Evolutionary conservation across 2,113 vertebrate genomes (phyloP), one percentile per base, ranked within the genome.

Genomic region (Mesembrinibis cayennensis): DNA sequence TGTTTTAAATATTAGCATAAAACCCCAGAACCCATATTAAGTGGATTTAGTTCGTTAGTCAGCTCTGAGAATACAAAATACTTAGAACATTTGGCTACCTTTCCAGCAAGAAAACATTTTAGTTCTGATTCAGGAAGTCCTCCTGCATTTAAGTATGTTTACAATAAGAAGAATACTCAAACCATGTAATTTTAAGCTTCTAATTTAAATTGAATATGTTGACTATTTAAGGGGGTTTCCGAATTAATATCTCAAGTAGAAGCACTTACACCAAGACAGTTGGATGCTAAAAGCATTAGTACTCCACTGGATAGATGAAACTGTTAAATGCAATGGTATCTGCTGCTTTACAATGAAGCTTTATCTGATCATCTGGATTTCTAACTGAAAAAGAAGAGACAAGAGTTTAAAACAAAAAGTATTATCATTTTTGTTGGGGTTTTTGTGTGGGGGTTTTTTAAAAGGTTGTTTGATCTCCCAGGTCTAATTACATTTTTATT

Each of bases 331-430:
- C 70, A 74, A 97, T 91, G 13, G 92, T 97, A 66, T 98, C 98
- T 58, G 96, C 97, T 84, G 97, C 98, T 96, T 98, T 98, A 76
- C 86, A 98, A 77, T 97, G 98, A 86, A 98, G 95, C 76, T 97
- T 98, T 89, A 97, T 97, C 82, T 98, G 97, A 42, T 98, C 98
- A 85, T 92, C 40, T 18, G 95, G 95, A 77, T 98, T 98, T 87
- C 90, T 97, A 90, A 98, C 97, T 91, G 15, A 65, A 95, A 93
- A 97, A 91, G 77, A 66, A 87, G 30, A 70, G 30, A 70, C 15
- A 47, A 85, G 49, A 72, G 81, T 36, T 86, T 47, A 47, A 61
- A 95, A 7, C 27, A n/a, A 78, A 38, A 53, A 2, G 14, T 11
- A 42, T 61, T 58, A 62, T n/a, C 16, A 5, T 30, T 87, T 40